Base-by-base conservation (phyloP, 2,113 vertebrate species). In the Cryptomyrus ogoouensis region DNA sequence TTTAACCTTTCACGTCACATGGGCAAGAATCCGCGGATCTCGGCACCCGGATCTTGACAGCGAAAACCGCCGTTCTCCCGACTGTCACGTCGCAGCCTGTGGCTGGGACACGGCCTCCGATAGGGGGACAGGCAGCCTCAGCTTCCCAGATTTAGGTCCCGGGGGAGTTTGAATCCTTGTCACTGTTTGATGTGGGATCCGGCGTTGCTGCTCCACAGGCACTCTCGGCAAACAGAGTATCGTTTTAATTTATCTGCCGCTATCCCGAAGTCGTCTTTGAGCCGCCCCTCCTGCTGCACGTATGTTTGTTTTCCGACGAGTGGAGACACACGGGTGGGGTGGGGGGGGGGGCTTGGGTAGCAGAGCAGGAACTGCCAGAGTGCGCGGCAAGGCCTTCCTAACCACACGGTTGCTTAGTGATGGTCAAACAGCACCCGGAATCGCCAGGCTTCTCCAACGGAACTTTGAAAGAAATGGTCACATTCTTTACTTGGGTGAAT, bases 91-190 rank as follows among this genome's bases (percentile, higher is more conserved):
- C 35, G 74, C 31, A 80, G 74, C 74, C 74, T 19, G 35, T 42
- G 74, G 74, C 74, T 80, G 74, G 74, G 74, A 80, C 62, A 19
- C 74, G 74, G 74, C 74, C 74, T 80, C 31, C 74, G 83, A 85
- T 35, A 27, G 49, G 62, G 46, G 44, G 56, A 47, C 35, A 5
- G 52, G 12, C 31, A 21, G 83, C 39, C 83, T 49, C 21, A 24
- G 83, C 83, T 85, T 85, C 44, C 83, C 44, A 47, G 42, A 85
- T 49, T 85, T 85, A 85, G 83, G 46, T 85, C 46, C 42, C 83
- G 42, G 83, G 74, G 74, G 74, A 42, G 83, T 46, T 47, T 85
- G 83, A 85, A 85, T 85, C 46, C 83, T 85, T 85, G 83, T 85
- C 83, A 85, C 46, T 47, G 83, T 85, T 85, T 49, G 46, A 85